Base-by-base conservation (phyloP, 2,797 vertebrate genomes). In the Clarias pachynema region DNA sequence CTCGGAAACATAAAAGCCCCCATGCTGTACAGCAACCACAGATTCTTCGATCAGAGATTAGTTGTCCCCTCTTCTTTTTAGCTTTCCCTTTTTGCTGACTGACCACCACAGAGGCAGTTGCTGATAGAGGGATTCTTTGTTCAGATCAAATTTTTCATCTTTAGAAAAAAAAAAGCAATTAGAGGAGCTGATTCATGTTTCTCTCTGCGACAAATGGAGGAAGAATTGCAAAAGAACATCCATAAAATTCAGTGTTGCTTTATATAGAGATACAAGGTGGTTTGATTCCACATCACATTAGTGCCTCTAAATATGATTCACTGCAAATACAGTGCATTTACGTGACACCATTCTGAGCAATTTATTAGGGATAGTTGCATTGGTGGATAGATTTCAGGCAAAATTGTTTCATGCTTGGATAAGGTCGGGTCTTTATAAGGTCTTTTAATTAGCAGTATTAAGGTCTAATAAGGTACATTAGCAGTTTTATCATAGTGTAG, bases 81-180 rank as follows among this genome's bases (percentile, higher is more conserved):
- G 44, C 62, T 70, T 88, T 85, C 72, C 40, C 40, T 87, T 89
- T 60, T 34, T 74, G 94, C 94, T 89, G 94, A 94, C 94, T 92
- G 94, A 94, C 93, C 92, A 87, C 82, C 83, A 73, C 62, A 87
- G 91, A 92, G 90, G 88, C 73, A 81, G 85, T 22, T 90, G 93
- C 94, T 93, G 93, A 94, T 91, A 94, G 83, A 88, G 89, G 84
- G 77, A 83, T 93, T 89, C 89, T 93, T 93, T 94, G 92, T 94
- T 92, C 91, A 77, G 91, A 91, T 87, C 89, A 89, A 88, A 88
- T 78, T 91, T 88, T 87, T 87, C 79, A 84, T 89, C 87, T 89
- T 80, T 83, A 83, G 79, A 88, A 0, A 14, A 80, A 56, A 82
- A 89, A 86, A 86, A 84, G 49, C 83, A 86, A 89, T 90, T 53